Percentiles rank a stretch among this genome's conserved stretches.
Evolutionary conservation across 1,140 invertebrate genomes (phyloP).

Genomic region (Delia radicum): DNA sequence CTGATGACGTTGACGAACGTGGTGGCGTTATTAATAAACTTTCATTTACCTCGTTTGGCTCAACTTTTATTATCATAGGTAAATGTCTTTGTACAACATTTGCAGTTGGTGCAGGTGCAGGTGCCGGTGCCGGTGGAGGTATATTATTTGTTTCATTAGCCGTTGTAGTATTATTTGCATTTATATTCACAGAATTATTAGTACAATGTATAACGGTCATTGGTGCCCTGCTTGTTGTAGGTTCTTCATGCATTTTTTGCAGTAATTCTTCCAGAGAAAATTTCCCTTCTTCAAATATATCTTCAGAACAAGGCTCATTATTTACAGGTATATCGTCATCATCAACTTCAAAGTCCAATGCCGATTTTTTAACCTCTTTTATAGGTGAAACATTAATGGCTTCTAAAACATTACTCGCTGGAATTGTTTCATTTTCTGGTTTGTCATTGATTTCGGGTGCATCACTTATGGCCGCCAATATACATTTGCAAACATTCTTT

Average conservation of each 20-base stretch:
- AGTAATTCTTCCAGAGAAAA: not conserved
- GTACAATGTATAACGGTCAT: not conserved
- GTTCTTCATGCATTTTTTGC: not conserved
- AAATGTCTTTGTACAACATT: not conserved
- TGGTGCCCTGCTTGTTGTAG: not conserved
- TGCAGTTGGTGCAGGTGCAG: not conserved
- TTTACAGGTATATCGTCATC: not conserved
- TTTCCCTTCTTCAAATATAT: not conserved
- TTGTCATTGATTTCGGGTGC: not conserved
- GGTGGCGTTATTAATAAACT: not conserved
- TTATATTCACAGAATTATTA: no score
- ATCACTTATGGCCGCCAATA: slow-evolving; percentile 25
- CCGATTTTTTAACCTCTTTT: not conserved
- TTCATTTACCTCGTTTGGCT: not conserved
- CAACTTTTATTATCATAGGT: not conserved
- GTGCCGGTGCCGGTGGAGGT: not conserved
- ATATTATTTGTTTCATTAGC: no score
- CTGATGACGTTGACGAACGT: no score
- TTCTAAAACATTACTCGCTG: not conserved
- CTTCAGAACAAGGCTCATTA: not conserved
- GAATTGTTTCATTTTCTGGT: not conserved
- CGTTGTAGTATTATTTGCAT: no score
- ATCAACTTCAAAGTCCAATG: not conserved
- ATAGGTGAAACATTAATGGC: not conserved
- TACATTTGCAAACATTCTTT: slow-evolving; percentile 3